Base-by-base conservation (phyloP, 2,888 invertebrate genomes). In the Hypercompe scribonia region DNA sequence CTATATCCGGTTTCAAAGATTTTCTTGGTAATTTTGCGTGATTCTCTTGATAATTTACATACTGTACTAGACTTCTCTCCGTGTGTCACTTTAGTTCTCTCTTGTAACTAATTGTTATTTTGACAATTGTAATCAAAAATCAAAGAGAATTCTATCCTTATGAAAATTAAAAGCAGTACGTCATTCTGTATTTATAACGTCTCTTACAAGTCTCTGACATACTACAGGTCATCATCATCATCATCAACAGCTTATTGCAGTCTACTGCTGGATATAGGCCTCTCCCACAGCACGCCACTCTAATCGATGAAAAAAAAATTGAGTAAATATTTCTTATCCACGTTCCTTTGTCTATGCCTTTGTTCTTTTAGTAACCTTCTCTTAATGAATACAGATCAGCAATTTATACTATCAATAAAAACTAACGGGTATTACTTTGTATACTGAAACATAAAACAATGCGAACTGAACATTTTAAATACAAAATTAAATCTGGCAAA, bases 401-500 rank as follows among this genome's bases (percentile, higher is more conserved):
- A 31, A 31, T 28, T 28, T 28, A 61, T 61, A 31, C 61, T 31
- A 15, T 31, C 61, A 61, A 31, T 61, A 61, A 31, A n/a, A 61
- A 28, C 61, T 31, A 61, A 31, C 31, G 8, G 15, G 7, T 31
- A 61, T 31, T 31, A 31, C 61, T 61, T 31, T 61, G 31, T 18
- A 31, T 1, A 61, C 61, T 28, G 65, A 71, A 73, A 74, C 54
- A 50, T 68, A 76, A 70, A 81, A 74, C 75, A 79, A 71, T 77
- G 73, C 63, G 46, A 75, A 76, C 71, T 71, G 68, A 77, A 79
- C 78, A 75, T 82, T 83, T 78, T 76, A 76, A 72, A 81, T 78
- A 77, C 79, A 65, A 73, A 83, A 85, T 85, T 84, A 84, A 84
- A 80, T 79, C 74, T n/a, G 65, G 65, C 75, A 67, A 74, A 75